These are phyloP conservation scores for Tringa solitaria DNA, from an alignment of 2,113 vertebrate genomes.

Conservation along the genomic window DNA sequence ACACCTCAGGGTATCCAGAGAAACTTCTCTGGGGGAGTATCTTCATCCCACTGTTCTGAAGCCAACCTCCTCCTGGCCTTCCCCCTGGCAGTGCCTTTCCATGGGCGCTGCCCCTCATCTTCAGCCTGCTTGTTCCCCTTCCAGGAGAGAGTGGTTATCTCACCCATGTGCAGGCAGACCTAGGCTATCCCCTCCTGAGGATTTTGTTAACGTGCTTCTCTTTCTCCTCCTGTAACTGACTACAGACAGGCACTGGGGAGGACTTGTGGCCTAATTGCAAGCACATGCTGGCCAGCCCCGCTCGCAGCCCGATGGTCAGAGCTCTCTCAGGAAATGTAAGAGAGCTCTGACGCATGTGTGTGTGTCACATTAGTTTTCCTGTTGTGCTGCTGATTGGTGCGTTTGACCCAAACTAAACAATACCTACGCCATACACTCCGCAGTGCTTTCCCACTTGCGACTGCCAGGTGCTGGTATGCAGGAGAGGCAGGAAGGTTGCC, in stretches of 20 bases:
- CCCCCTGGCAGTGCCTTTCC: neutral
- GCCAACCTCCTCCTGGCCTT: neutral
- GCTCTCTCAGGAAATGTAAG: neutral
- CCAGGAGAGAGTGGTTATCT: neutral
- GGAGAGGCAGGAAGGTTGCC: neutral
- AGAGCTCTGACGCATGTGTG: conserved; percentile 24
- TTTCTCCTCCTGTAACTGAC: neutral
- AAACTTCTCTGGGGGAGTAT: neutral
- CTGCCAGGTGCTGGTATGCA: conserved; percentile 3
- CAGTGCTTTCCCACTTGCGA: neutral
- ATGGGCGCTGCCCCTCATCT: neutral
- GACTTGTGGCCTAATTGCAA: neutral
- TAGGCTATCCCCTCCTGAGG: neutral
- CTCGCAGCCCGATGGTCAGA: neutral
- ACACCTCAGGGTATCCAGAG: neutral
- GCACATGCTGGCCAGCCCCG: neutral
- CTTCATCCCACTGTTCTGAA: neutral
- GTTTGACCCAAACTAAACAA: conserved; percentile 76
- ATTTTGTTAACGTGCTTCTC: neutral
- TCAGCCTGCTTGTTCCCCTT: neutral
- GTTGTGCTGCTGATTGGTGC: conserved; percentile 60
- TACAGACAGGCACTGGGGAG: neutral
- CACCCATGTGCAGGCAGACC: fast-evolving
- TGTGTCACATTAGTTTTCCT: conserved; percentile 63
- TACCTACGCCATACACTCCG: conserved; percentile 55